Base-by-base conservation (phyloP, 2,888 invertebrate species). In the Eupelmus urozonus region DNA sequence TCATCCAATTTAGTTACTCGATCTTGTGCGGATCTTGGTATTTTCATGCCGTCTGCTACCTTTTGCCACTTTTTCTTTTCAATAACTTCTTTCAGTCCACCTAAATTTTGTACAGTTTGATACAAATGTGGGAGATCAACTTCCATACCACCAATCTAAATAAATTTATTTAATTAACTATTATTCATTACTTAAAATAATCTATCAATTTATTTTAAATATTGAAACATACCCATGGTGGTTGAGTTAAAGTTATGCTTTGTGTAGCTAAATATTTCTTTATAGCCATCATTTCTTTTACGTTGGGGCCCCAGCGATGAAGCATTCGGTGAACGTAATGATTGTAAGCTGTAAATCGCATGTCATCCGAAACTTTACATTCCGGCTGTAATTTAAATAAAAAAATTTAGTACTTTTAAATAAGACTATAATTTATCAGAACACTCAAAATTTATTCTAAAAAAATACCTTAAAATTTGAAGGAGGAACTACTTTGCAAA, bases 241-340 rank as follows among this genome's bases (percentile, higher is more conserved):
- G 93, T 84, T 95, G 94, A 40, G 92, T 93, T 83, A 96, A 92
- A 0, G 92, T 92, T 2, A 96, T 94, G 82, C 93, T 94, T 85
- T 96, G 95, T 0, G 94, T 94, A 0, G 94, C 93, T 78, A 97
- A 90, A 88, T 96, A 95, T 83, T 95, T 94, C 83, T 93, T 94
- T 65, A 98, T 97, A 7, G 96, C 96, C 88, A 95, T 94, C 87
- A 96, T 91, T 88, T 97, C 96, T 82, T 95, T 93, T 0, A 96
- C 94, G 83, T 95, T 96, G 0, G 96, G 95, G 0, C 98, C 97
- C 97, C 97, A 98, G 42, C 97, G 93, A 83, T 94, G 93, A 83
- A 95, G 92, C 93, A 98, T 94, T 81, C 96, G 95, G 84, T 97
- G 95, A 0, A 98, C 94, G 85, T 97, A 97, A 87, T 98, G 98